Base-by-base conservation (phyloP, 2,113 vertebrate species). In the Aptenodytes patagonicus region DNA sequence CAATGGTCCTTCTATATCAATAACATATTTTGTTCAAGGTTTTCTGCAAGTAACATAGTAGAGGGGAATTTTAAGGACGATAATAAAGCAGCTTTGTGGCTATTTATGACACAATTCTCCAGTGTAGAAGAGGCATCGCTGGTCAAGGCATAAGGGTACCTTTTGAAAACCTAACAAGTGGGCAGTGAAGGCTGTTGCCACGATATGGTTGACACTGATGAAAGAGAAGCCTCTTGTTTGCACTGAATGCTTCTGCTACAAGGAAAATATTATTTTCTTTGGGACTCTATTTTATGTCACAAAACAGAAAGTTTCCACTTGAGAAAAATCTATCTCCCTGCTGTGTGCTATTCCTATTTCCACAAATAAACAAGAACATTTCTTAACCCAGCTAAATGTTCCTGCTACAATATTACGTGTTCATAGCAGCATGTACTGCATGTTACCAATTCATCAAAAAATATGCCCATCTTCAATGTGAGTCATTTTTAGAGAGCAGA, bases 321-420 rank as follows among this genome's bases (percentile, higher is more conserved):
- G 51, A 89, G 47, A 91, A 96, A 96, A 84, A 76, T 71, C 57
- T 47, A 8, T 55, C 32, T 95, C 22, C 44, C 40, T 83, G 51
- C 29, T 81, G 34, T 22, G 40, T 94, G n/a, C 32, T 76, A 44
- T 55, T 83, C 49, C 36, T 92, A 64, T 64, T 93, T 93, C 29
- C 11, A 62, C 83, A 90, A 96, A 92, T 76, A 96, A 96, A 83
- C 10, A 90, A 87, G 28, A 79, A 17, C 17, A 89, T 83, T 95
- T 89, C 49, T 93, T 88, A 91, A 91, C 31, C 36, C 46, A 75
- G 40, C 20, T 81, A 94, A 91, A 83, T 28, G 36, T 61, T 91
- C 62, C 31, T 85, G 32, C 40, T 73, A 70, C 34, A 78, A 71
- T 64, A 92, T 61, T 62, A 42, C 1, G 1, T 44, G 31, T 68